A percentile compares a stretch with the other conserved stretches of the same genome.
Conservation (phyloP, 1,140 invertebrate genomes). For the Parapsyche elsis region DNA sequence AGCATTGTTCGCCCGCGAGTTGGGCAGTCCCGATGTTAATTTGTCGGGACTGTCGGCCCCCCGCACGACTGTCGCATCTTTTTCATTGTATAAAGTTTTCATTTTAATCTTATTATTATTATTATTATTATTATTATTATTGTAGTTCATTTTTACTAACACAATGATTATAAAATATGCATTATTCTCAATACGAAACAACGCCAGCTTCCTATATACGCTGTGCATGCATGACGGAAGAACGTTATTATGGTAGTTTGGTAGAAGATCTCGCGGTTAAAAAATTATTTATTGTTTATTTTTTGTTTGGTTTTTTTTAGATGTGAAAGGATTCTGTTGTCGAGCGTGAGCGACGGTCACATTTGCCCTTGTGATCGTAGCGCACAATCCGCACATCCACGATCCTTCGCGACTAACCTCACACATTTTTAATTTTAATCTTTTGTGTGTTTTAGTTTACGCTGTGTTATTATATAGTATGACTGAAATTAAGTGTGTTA, state of each 20-base stretch:
- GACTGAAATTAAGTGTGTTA: conserved; percentile 53
- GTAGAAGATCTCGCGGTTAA: conserved; percentile 50
- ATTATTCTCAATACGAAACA: conserved; percentile 9
- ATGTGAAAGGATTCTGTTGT: neutral
- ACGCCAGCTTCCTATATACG: conserved; percentile 45
- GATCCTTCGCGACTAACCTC: neutral
- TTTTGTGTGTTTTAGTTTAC: conserved; percentile 42
- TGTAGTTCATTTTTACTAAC: conserved; percentile 41
- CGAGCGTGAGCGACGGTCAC: conserved; percentile 6
- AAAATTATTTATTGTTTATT: conserved; percentile 27
- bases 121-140: conserved; percentile 51
- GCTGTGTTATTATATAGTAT: conserved; percentile 46
- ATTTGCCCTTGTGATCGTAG: conserved; percentile 45
- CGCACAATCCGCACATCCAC: conserved; percentile 13
- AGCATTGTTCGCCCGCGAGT: neutral
- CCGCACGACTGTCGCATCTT: conserved; percentile 51
- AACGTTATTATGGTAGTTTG: no score
- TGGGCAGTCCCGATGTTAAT: neutral
- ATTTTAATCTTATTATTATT: conserved; percentile 48
- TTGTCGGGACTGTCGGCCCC: conserved; percentile 22
- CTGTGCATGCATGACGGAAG: conserved; percentile 51
- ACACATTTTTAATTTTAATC: conserved; percentile 9
- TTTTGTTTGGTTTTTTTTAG: neutral
- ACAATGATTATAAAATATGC: conserved; percentile 42
- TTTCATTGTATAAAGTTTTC: conserved; percentile 54